phyloP scores from a whole-genome alignment of 30 jellyfish, hydroid and myxozoan species.

The Hydra vulgaris region DNA sequence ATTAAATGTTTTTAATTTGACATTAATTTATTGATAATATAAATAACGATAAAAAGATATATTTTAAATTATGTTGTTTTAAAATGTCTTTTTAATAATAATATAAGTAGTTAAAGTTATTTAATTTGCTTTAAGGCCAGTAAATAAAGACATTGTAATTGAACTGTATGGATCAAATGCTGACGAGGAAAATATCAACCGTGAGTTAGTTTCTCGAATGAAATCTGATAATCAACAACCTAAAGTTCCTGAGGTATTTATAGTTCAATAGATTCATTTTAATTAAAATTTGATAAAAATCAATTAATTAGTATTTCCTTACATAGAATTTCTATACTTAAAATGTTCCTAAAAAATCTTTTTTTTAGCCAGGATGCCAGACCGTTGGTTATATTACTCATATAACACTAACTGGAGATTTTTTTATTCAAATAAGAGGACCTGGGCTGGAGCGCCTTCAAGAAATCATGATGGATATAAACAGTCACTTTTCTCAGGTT shows the following conservation, averaged over 20 bases:
- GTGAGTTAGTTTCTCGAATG: slow-evolving; percentile 11
- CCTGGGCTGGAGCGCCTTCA: slow-evolving; percentile 57
- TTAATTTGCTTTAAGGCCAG: too few species aligned
- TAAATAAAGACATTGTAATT: background rate
- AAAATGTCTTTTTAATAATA: too few species aligned
- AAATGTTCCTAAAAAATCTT: too few species aligned
- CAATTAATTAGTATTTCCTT: too few species aligned
- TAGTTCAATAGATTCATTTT: background rate
- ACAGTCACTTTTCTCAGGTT: slow-evolving; percentile 59
- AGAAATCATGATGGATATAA: slow-evolving; percentile 30
- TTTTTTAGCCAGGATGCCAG: slow-evolving; percentile 17
- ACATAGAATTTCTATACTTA: too few species aligned
- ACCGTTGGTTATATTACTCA: slow-evolving; percentile 43
- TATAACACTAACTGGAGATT: slow-evolving; percentile 43
- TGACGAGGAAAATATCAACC: slow-evolving; percentile 37
- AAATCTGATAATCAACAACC: slow-evolving; percentile 42
- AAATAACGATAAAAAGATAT: too few species aligned
- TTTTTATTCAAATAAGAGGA: slow-evolving; percentile 39
- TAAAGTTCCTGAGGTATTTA: slow-evolving; percentile 44
- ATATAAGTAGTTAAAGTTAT: too few species aligned
- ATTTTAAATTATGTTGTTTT: too few species aligned
- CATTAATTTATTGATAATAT: too few species aligned
- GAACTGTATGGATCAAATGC: slow-evolving; percentile 41
- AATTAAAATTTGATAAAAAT: too few species aligned
- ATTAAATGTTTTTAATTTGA: too few species aligned